These are phyloP conservation scores for Hydrocynus forskahlii DNA, from an alignment of 2,797 vertebrate species.

Conservation along the genomic window DNA sequence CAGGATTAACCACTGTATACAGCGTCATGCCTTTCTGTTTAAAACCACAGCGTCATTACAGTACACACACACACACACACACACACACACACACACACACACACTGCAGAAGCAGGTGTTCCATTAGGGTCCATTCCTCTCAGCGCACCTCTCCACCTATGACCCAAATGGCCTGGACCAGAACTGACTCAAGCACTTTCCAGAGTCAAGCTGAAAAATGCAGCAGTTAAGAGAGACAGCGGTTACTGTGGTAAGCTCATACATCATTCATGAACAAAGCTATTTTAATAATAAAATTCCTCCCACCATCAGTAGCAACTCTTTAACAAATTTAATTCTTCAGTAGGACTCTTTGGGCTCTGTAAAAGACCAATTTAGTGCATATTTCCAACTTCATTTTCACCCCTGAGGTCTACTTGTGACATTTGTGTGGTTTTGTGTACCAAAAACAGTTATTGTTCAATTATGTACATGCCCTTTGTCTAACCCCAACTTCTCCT, in stretches of 20 bases:
- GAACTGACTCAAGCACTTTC: neutral
- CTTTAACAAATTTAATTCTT: neutral
- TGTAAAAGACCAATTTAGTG: too few species aligned
- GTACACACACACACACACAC: neutral
- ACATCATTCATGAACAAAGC: constrained; percentile 27
- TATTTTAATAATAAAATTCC: constrained; percentile 15
- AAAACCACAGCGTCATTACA: constrained; percentile 28
- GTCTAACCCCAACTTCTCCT: too few species aligned
- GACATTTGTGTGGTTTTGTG: too few species aligned
- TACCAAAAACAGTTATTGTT: too few species aligned
- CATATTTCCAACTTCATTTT: too few species aligned
- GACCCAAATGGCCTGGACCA: constrained; percentile 14
- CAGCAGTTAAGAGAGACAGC: neutral
- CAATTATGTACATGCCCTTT: too few species aligned
- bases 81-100: neutral
- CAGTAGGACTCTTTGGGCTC: too few species aligned
- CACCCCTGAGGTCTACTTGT: too few species aligned
- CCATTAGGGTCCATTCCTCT: constrained; percentile 24
- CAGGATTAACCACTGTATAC: constrained; percentile 34
- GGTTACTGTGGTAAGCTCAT: neutral
- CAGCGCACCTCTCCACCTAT: constrained; percentile 11
- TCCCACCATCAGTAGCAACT: neutral
- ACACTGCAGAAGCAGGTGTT: too few species aligned
- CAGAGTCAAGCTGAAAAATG: constrained; percentile 1
- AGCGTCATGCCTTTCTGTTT: constrained; percentile 4